phyloP scores from a whole-genome alignment of 1,140 invertebrate genomes.

The Planococcus citri region DNA sequence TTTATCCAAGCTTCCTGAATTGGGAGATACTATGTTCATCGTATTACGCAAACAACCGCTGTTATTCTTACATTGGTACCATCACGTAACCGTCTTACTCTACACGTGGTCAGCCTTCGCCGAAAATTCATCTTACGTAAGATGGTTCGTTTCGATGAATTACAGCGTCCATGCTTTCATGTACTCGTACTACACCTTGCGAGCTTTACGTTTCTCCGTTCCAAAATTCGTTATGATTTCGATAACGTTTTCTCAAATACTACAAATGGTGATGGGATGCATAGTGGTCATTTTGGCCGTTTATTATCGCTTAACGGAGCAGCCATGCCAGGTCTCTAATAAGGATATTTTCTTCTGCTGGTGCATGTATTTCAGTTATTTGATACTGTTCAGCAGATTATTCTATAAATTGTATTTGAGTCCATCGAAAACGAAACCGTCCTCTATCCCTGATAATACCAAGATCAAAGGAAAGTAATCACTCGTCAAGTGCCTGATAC shows the following conservation, averaged over 20 bases:
- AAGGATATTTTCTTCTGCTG: slow-evolving; percentile 79
- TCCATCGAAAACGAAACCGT: background rate
- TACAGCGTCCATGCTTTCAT: slow-evolving; percentile 94
- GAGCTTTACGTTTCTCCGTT: slow-evolving; percentile 73
- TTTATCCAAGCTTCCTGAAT: slow-evolving; percentile 83
- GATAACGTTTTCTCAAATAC: slow-evolving; percentile 81
- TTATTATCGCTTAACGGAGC: slow-evolving; percentile 48
- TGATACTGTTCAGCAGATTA: slow-evolving; percentile 76
- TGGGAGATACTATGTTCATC: slow-evolving; percentile 94
- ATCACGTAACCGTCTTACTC: slow-evolving; percentile 77
- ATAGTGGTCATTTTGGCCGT: slow-evolving; percentile 78
- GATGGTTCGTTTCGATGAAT: slow-evolving; percentile 99
- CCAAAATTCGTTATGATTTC: slow-evolving; percentile 78
- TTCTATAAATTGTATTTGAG: slow-evolving; percentile 75
- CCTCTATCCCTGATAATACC: too few relatives aligned
- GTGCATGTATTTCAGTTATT: slow-evolving; percentile 89
- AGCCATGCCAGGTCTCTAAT: slow-evolving; percentile 70
- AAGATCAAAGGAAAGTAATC: too few relatives aligned
- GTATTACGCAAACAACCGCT: slow-evolving; percentile 89
- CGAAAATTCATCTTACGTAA: slow-evolving; percentile 88
- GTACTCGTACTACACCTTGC: slow-evolving; percentile 92
- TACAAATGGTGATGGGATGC: slow-evolving; percentile 91
- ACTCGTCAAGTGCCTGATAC: too few relatives aligned
- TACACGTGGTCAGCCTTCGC: slow-evolving; percentile 97
- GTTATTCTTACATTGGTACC: slow-evolving; percentile 97